Evolutionary conservation across 2,113 vertebrate species (phyloP), one percentile per base, ranked within the genome.

Genomic region (Neolamprologus toae): DNA sequence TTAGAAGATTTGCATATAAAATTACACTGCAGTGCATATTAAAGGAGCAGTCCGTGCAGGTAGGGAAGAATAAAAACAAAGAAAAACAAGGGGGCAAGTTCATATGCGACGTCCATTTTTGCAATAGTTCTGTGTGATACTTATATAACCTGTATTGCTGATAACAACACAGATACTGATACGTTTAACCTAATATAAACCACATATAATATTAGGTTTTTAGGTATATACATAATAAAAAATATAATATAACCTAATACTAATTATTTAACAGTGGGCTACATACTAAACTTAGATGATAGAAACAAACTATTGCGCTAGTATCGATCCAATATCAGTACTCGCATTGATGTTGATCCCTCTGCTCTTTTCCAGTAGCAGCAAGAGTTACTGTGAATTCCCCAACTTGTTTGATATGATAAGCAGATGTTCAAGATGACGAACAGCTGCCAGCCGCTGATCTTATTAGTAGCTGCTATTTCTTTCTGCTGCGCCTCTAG

Each of bases 361-460:
- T 8, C 19, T 19, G 61, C 61, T 37, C 31, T 66, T 37, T 66
- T n/a, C 61, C 61, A 66, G 7, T 21, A 33, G 68, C 45, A n/a
- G 54, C 47, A 61, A 12, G 79, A 86, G 57, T 81, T 33, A 55
- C 71, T 31, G 66, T 61, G 33, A 86, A 88, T 81, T 66, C 12
- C 37, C 68, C 28, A 31, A 73, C 86, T 82, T 63, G 83, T 88
- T 73, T 82, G 89, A 92, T 80, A 33, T 40, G 78, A 85, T 68
- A 91, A 92, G 63, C 91, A 95, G 88, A 88, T 89, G 88, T 91
- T 92, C 3, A 47, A 14, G 83, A 88, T 84, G 82, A 66, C 9
- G 80, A 94, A 81, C 91, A 93, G 84, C 91, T 93, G 94, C 91
- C 84, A 49, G 90, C 87, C 54, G 10, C 86, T 88, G 92, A 92